Conservation (phyloP, 2,797 vertebrate species). For the Megaceryle alcyon region DNA sequence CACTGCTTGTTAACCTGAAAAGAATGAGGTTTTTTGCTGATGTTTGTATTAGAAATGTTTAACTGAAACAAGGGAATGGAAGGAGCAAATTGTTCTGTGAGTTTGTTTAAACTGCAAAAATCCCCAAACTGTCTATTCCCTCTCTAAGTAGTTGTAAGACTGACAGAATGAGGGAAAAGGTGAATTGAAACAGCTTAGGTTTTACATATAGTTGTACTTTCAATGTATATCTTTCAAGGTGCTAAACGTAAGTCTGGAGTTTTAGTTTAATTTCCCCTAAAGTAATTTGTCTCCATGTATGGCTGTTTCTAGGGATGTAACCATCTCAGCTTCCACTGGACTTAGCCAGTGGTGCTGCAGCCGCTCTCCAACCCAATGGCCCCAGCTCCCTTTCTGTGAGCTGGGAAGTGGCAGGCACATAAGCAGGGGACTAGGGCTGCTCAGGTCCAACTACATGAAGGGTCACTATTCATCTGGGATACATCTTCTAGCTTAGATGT, state of each 20-base stretch:
- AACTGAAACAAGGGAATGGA: background rate
- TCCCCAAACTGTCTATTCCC: background rate
- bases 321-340: background rate
- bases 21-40: fast-evolving
- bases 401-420: background rate
- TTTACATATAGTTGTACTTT: background rate
- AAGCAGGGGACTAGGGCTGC: background rate
- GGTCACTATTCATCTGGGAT: background rate
- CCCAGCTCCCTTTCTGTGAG: background rate
- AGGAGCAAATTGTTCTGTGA: background rate
- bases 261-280: background rate
- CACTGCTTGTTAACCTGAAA: background rate
- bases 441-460: fast-evolving
- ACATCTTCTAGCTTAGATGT: fast-evolving
- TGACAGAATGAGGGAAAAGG: background rate
- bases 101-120: background rate
- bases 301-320: fast-evolving
- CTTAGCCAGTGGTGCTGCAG: background rate
- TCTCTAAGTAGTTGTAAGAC: background rate
- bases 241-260: background rate
- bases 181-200: background rate
- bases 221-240: background rate
- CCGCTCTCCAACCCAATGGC: background rate
- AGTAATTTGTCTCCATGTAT: fast-evolving
- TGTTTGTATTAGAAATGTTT: background rate